phyloP scores from a whole-genome alignment of 2,888 invertebrate genomes.

The Melanotus villosus region DNA sequence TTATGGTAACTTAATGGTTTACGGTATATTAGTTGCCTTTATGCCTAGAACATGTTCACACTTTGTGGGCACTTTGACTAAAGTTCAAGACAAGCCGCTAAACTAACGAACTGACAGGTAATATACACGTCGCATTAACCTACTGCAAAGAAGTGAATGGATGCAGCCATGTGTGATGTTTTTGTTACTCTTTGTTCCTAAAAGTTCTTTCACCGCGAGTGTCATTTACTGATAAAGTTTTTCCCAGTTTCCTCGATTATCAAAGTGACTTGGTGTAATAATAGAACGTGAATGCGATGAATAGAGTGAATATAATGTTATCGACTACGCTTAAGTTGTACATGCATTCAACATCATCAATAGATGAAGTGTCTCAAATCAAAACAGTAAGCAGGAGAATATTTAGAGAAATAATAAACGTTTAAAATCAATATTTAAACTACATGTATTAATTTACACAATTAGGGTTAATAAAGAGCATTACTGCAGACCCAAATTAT shows the following conservation, averaged over 20 bases:
- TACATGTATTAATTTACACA: too few species aligned
- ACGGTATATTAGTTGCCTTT: constrained; percentile 29
- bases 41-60: constrained; percentile 34
- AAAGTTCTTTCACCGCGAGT: constrained; percentile 22
- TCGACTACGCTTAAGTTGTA: too few species aligned
- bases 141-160: constrained; percentile 37
- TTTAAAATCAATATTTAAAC: too few species aligned
- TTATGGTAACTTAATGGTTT: constrained; percentile 23
- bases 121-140: constrained; percentile 40
- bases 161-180: constrained; percentile 38
- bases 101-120: constrained; percentile 35
- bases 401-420: too few species aligned
- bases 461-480: too few species aligned
- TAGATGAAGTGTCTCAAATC: too few species aligned
- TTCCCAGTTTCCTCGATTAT: neutral
- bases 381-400: too few species aligned
- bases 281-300: neutral
- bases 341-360: too few species aligned
- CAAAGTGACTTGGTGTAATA: neutral
- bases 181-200: constrained; percentile 35
- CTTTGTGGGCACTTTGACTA: constrained; percentile 43
- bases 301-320: too few species aligned
- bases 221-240: constrained; percentile 30
- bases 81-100: constrained; percentile 34
- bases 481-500: too few species aligned